Percentiles rank a stretch among this genome's conserved stretches.
Conservation (phyloP, 2,113 vertebrate species). For the Lasiurus cinereus region DNA sequence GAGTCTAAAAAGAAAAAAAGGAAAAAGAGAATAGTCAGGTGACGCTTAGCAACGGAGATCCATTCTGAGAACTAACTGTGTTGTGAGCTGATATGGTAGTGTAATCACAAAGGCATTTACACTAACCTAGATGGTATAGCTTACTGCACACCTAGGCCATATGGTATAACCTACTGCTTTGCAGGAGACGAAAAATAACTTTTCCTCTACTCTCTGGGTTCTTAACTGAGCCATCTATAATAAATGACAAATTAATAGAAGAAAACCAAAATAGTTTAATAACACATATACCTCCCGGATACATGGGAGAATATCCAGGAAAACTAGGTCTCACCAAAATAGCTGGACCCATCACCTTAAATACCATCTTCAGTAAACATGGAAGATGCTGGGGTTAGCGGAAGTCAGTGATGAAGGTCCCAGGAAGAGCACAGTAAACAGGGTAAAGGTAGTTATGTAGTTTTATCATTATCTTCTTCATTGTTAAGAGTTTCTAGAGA, state of each 20-base stretch:
- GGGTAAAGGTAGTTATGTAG: not conserved
- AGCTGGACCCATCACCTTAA: not conserved
- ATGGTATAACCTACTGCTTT: not conserved
- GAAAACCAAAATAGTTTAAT: not conserved
- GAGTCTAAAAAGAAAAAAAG: not conserved
- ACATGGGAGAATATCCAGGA: not conserved
- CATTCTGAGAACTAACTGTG: too few relatives aligned
- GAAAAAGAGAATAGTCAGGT: not conserved
- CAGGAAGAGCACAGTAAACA: not conserved
- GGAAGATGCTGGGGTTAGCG: not conserved
- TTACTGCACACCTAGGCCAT: not conserved
- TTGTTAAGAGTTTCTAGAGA: not conserved
- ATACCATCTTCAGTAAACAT: not conserved
- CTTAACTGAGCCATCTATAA: not conserved
- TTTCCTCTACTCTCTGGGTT: not conserved
- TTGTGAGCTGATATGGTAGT: not conserved
- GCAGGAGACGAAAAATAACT: not conserved
- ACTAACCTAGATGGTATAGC: not conserved
- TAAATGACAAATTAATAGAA: not conserved
- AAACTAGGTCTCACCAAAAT: not conserved
- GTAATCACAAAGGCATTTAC: not conserved
- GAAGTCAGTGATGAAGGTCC: not conserved
- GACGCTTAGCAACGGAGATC: not conserved
- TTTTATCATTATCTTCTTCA: not conserved
- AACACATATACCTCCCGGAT: not conserved